phyloP scores from a whole-genome alignment of 2,113 vertebrate genomes.

The Cromileptes altivelis region DNA sequence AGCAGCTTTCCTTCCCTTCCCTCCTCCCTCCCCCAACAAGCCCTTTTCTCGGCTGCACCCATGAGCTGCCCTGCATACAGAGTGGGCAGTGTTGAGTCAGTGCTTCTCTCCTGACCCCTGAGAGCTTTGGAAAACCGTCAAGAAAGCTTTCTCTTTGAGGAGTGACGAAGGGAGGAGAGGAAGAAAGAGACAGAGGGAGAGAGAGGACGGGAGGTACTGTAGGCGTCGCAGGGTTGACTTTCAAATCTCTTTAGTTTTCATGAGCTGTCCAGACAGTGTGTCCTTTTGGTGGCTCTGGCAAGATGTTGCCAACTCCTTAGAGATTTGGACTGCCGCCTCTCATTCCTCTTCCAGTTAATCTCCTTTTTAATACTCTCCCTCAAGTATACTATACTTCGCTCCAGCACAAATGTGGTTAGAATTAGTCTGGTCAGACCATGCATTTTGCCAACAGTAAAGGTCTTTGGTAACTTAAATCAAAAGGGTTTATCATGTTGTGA shows the following conservation, averaged over 20 bases:
- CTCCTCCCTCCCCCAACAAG: slow-evolving; percentile 47
- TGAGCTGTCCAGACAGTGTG: slow-evolving; percentile 13
- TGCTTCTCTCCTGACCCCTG: slow-evolving; percentile 64
- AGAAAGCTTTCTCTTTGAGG: slow-evolving; percentile 72
- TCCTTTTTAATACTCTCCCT: slow-evolving; percentile 23
- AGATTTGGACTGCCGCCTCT: slow-evolving; percentile 26
- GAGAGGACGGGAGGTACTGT: not conserved
- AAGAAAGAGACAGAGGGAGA: slow-evolving; percentile 4
- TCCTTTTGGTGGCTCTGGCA: slow-evolving; percentile 31
- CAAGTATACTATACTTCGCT: not conserved
- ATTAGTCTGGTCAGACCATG: not conserved
- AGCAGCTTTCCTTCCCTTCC: not conserved
- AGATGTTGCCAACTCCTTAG: slow-evolving; percentile 18
- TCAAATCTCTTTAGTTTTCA: slow-evolving; percentile 50
- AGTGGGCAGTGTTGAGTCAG: slow-evolving; percentile 79
- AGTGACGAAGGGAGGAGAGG: slow-evolving; percentile 37
- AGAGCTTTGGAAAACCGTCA: slow-evolving; percentile 76
- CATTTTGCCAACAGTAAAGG: not conserved
- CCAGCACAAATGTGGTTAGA: not conserved
- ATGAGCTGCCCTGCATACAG: slow-evolving; percentile 70
- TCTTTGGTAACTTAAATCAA: not conserved
- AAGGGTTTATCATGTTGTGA: not conserved
- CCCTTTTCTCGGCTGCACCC: slow-evolving; percentile 69
- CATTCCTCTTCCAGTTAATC: slow-evolving; percentile 36
- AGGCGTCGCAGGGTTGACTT: slow-evolving; percentile 50